Conservation (phyloP, 2,113 vertebrate genomes). For the Picathartes gymnocephalus region DNA sequence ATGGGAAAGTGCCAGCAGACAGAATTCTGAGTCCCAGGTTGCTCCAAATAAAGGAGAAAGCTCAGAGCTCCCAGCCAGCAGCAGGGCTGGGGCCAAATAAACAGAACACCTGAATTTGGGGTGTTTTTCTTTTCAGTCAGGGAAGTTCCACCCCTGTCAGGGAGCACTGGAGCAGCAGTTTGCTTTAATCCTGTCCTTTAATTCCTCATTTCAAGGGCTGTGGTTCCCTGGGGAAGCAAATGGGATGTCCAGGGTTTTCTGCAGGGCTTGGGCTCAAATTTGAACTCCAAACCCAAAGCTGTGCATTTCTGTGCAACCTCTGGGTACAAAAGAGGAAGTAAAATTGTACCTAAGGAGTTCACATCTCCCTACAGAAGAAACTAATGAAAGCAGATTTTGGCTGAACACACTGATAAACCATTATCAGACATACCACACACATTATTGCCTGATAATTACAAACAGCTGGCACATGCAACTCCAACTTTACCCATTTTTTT, state of each 20-base stretch:
- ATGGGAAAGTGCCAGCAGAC: accelerated
- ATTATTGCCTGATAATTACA: neutral
- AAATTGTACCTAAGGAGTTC: neutral
- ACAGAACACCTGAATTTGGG: neutral
- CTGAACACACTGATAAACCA: neutral
- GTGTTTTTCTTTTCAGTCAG: neutral
- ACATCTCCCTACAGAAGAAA: accelerated
- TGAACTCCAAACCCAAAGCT: neutral
- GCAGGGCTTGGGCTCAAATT: neutral
- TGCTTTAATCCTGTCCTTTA: neutral
- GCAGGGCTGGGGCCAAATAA: neutral
- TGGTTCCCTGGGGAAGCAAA: neutral
- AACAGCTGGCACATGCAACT: neutral
- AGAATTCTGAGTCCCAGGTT: neutral
- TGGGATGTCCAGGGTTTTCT: neutral
- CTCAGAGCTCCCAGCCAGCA: neutral
- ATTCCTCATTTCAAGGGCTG: neutral
- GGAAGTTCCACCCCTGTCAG: neutral
- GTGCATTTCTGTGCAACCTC: accelerated
- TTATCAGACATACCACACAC: neutral
- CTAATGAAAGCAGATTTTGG: neutral
- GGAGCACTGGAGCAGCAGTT: neutral
- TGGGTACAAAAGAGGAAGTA: neutral
- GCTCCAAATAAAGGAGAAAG: neutral
- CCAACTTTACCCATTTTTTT: neutral